Base-by-base conservation (phyloP, 2,888 invertebrate species). In the Standfussiana lucernea region DNA sequence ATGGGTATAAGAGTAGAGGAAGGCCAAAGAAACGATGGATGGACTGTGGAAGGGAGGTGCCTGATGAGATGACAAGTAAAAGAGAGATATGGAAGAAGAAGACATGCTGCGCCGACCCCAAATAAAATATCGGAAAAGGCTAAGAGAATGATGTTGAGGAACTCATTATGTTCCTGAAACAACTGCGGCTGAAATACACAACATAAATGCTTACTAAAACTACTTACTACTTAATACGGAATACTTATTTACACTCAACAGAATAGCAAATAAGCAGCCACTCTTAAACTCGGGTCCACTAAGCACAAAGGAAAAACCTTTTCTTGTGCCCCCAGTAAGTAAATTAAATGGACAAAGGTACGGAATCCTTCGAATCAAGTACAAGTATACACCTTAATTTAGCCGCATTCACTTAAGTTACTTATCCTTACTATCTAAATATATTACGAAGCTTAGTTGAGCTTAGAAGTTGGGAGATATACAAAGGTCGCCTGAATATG, bases 281-380 rank as follows among this genome's bases (percentile, higher is more conserved):
- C n/a, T 21, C 42, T 28, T 42, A 62, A 71, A 50, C 32, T 53
- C 5, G 47, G 50, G 59, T 59, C 24, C n/a, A 8, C 13, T 1
- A n/a, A 50, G 21, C 40, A 81, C 83, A 78, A 83, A 59, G 35
- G 68, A 40, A 50, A 81, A 72, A 78, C 83, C 68, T 83, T 69
- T 83, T 80, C 77, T 72, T 69, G 70, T 82, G 40, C 45, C 50
- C 28, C 40, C 10, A 1, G 21, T 77, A 78, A 83, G 68, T 78
- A 83, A 81, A 83, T 77, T 83, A 53, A 78, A 78, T 45, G 35
- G 62, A 69, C 83, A 78, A 83, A 72, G 59, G 65, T 65, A 72
- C n/a, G 28, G 45, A 15, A 65, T 72, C 83, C 53, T 69, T 65
- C 40, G 42, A 68, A 72, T 83, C 59, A 83, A 69, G 81, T 35